A percentile compares a stretch with the other conserved stretches of the same genome.
Conservation (phyloP, 1,140 invertebrate species). For the Dendroctonus ponderosae region DNA sequence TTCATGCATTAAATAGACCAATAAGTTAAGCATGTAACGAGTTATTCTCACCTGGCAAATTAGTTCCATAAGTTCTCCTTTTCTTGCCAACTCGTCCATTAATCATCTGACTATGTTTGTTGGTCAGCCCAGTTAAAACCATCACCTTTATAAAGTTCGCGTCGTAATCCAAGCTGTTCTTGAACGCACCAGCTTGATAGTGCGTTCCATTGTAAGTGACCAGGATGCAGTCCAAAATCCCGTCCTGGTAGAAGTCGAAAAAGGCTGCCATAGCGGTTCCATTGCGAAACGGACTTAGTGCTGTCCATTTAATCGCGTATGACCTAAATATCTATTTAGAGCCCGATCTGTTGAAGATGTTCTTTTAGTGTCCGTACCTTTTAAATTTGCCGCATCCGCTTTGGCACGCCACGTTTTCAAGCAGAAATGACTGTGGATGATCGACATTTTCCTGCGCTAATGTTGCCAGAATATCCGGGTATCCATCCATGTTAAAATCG, state of each 20-base stretch:
- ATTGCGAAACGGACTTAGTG: slow-evolving; percentile 65
- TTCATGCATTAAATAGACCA: too few relatives aligned
- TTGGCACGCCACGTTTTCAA: slow-evolving; percentile 75
- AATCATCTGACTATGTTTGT: slow-evolving; percentile 65
- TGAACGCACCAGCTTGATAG: slow-evolving; percentile 71
- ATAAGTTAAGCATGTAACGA: too few relatives aligned
- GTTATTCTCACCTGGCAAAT: slow-evolving; percentile 56
- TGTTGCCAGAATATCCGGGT: slow-evolving; percentile 85
- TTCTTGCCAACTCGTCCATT: slow-evolving; percentile 71
- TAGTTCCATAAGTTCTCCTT: slow-evolving; percentile 71
- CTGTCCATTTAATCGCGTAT: slow-evolving; percentile 73
- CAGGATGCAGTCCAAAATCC: slow-evolving; percentile 77
- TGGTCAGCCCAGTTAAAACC: slow-evolving; percentile 82
- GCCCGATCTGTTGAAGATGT: not conserved
- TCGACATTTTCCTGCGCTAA: slow-evolving; percentile 57
- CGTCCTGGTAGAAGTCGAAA: slow-evolving; percentile 89
- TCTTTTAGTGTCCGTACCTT: slow-evolving; percentile 47
- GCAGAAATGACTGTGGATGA: slow-evolving; percentile 65
- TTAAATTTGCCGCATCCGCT: slow-evolving; percentile 59
- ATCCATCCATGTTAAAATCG: slow-evolving; percentile 95
- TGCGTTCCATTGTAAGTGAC: slow-evolving; percentile 60
- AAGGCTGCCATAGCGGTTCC: slow-evolving; percentile 81
- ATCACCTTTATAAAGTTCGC: slow-evolving; percentile 95
- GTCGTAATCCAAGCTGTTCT: slow-evolving; percentile 88
- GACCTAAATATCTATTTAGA: slow-evolving; percentile 49